phyloP scores from a whole-genome alignment of 2,113 vertebrate species.

The Phalacrocorax brasilianus region DNA sequence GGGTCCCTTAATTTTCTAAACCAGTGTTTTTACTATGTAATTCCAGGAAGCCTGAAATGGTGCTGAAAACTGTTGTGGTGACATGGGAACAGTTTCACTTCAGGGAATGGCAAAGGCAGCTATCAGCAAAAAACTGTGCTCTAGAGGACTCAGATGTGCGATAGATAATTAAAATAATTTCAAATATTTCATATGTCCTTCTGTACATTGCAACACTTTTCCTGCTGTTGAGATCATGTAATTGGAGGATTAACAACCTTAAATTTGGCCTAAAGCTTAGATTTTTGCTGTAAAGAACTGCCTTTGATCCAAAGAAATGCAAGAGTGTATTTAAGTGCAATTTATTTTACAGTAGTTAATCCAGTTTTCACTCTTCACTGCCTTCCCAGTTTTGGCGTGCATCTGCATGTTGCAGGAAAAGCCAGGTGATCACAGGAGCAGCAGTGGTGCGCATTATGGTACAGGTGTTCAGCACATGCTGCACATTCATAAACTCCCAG shows the following conservation, averaged over 20 bases:
- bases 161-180: neutral
- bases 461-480: fast-evolving
- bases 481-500: neutral
- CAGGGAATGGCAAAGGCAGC: neutral
- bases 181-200: neutral
- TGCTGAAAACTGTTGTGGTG: neutral
- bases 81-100: neutral
- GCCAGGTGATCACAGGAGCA: fast-evolving
- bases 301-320: neutral
- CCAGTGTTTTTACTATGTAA: neutral
- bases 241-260: neutral
- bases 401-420: fast-evolving
- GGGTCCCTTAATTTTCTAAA: neutral
- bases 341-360: neutral
- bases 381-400: neutral
- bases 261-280: neutral
- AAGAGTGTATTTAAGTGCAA: neutral
- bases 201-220: neutral
- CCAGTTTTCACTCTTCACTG: neutral
- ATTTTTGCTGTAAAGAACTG: neutral
- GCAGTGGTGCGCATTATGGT: fast-evolving
- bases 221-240: neutral
- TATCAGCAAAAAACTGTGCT: neutral
- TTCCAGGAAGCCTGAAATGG: neutral
- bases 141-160: neutral